A percentile compares a stretch with the other conserved stretches of the same genome.
These are phyloP conservation scores for Lasioglossum albipes DNA, from an alignment of 1,140 invertebrate genomes.

Conservation along the genomic window DNA sequence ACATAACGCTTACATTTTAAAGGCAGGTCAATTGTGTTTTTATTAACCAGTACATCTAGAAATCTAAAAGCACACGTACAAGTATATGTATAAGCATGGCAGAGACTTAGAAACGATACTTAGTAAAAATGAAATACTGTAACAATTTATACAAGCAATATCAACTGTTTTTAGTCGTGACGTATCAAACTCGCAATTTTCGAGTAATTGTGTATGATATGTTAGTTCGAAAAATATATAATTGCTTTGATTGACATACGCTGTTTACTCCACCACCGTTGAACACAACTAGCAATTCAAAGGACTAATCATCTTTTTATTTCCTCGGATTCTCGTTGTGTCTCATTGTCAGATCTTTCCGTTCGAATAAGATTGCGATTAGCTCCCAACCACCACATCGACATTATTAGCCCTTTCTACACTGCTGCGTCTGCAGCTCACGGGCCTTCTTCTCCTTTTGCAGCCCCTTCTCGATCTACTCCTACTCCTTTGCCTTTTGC, in stretches of 20 bases:
- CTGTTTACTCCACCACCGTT: neutral
- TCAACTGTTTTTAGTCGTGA: too few species aligned
- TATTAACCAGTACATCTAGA: too few species aligned
- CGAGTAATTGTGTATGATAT: neutral
- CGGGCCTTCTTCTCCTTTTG: conserved; percentile 13
- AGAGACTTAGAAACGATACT: too few species aligned
- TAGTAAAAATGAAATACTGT: too few species aligned
- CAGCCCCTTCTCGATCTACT: neutral
- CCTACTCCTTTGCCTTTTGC: neutral
- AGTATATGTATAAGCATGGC: too few species aligned
- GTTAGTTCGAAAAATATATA: neutral
- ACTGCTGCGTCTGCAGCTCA: neutral
- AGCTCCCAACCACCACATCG: neutral
- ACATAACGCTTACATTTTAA: too few species aligned
- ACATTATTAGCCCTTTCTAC: neutral
- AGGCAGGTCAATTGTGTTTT: too few species aligned
- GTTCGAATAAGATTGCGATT: neutral
- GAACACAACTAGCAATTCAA: neutral
- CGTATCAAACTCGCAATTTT: too few species aligned
- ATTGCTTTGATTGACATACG: neutral
- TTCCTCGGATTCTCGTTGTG: neutral
- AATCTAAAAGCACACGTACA: too few species aligned
- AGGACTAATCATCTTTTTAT: neutral
- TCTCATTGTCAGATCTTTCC: neutral
- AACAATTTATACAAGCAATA: too few species aligned